Evolutionary conservation across 2,113 vertebrate species (phyloP), one percentile per base, ranked within the genome.

Genomic region (Gnathonemus longibarbis): DNA sequence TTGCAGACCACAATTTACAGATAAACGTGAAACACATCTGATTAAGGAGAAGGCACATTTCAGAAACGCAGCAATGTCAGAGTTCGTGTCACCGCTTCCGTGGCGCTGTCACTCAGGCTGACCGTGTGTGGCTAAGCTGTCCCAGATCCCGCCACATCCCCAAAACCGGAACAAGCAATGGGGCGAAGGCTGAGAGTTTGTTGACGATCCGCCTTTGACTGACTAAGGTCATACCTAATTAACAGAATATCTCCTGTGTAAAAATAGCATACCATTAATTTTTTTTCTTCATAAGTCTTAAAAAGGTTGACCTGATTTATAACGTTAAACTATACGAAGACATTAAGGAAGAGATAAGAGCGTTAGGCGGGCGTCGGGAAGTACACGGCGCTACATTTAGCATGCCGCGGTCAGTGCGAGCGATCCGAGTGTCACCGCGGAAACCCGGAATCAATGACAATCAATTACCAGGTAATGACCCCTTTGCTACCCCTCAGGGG

Each of bases 261-360:
- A 96, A 96, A 96, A 96, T 96, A 96, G 96, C 95, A 96, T 94
- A 96, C 95, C 94, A 96, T 96, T 96, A 96, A 96, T 96, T 96
- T 95, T 93, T 84, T 84, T 95, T 93, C 92, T 94, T 94, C 94
- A 95, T 94, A 95, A 95, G 95, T 95, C 95, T 95, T 96, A 96
- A 96, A 89, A 89, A 96, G 95, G 94, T 95, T 96, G 95, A 96
- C 95, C 95, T 96, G 95, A 96, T 96, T 96, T 95, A 95, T 94
- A 95, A 95, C 90, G 93, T 96, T 96, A 96, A 95, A 95, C 94
- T 95, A 95, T 94, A 95, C 94, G 92, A 91, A 94, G 95, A 95
- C 96, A 95, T 95, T 93, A 95, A 94, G 93, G 88, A 83, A 58
- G 31, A 24, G 74, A 80, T 80, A 88, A 90, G 90, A 90, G 11